Base-by-base conservation (phyloP, 2,113 vertebrate genomes). In the Zapornia atra region DNA sequence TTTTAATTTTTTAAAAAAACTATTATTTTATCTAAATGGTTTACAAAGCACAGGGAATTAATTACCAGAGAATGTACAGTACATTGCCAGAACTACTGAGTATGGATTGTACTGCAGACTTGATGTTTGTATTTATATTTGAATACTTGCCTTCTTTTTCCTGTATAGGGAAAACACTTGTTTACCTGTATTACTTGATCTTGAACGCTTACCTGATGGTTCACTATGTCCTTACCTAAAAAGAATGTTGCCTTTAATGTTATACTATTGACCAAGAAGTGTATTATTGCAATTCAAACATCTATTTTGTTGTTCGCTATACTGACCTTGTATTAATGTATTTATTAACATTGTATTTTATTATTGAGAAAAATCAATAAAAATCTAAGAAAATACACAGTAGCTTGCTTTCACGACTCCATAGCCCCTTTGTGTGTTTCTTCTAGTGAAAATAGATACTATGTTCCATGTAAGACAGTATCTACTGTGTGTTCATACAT, bases 281-380 rank as follows among this genome's bases (percentile, higher is more conserved):
- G 98, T 98, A 97, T 94, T 97, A 96, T 50, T 98, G 98, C 95
- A 97, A 97, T 95, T 96, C 97, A 97, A 98, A 97, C 92, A 94
- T 95, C 82, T 98, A 96, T 98, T 97, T 97, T 98, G 97, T 97
- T 98, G 97, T 98, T 98, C 89, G 94, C 95, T 98, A 94, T 96
- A 95, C 93, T 96, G 96, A 93, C 90, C 97, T 96, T 98, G 98
- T 98, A 98, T 95, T 83, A 80, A 97, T 98, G 98, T 98, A 98
- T 97, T 98, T 97, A 98, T 97, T 97, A 98, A 97, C 72, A 96
- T 56, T 98, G 98, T 98, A 98, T 98, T 98, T 98, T 98, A 98
- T 94, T 98, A 98, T 98, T 89, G 97, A 98, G 86, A 92, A 97
- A 97, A 97, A 97, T 96, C 93, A 98, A 98, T 98, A 98, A 98